Evolutionary conservation across 2,797 vertebrate species (phyloP), one percentile per base, ranked within the genome.

Genomic region (Mormyrops boulengeri): DNA sequence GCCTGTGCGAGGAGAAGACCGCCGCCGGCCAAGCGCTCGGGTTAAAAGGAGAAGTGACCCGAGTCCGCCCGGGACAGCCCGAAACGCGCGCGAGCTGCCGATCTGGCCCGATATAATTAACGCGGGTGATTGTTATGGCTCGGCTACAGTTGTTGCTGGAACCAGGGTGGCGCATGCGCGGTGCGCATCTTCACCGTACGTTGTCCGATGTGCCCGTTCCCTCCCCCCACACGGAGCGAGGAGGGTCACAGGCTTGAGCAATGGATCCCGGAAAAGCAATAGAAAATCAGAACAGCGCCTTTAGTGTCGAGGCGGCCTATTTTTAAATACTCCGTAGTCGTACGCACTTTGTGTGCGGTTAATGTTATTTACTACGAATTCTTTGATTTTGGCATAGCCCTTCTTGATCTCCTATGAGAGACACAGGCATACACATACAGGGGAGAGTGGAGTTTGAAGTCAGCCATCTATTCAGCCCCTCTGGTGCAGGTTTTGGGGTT

Each of bases 51-150:
- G 87, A 88, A 62, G 50, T 26, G 62, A 38, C 41, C 49, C 62
- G 85, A 44, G 34, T 87, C 89, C 50, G 41, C 38, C 66, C 44
- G 60, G 47, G 50, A 80, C 38, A 22, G 60, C 85, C 52, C 53
- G 87, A 34, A 82, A 84, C 34, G 41, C 77, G 22, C 66, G 41
- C 88, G 44, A 87, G 44, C 26, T 26, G 30, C 73, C 30, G 34
- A 73, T 90, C 53, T 82, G 8, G 66, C 90, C n/a, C 88, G 47
- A 88, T 87, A 47, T 88, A 87, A 82, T 87, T 85, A 88, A 86
- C 52, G 82, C 55, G n/a, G 90, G 50, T 55, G 90, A 88, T 88
- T 89, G 90, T 89, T 88, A 77, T 89, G 90, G 85, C 77, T 89
- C 87, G 86, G 89, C 11, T 88, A 77, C 87, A 86, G 90, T 89